Percentiles rank a stretch among this genome's conserved stretches.
These are phyloP conservation scores for Leptinotarsa juncta DNA, from an alignment of 2,888 invertebrate species.

Conservation along the genomic window DNA sequence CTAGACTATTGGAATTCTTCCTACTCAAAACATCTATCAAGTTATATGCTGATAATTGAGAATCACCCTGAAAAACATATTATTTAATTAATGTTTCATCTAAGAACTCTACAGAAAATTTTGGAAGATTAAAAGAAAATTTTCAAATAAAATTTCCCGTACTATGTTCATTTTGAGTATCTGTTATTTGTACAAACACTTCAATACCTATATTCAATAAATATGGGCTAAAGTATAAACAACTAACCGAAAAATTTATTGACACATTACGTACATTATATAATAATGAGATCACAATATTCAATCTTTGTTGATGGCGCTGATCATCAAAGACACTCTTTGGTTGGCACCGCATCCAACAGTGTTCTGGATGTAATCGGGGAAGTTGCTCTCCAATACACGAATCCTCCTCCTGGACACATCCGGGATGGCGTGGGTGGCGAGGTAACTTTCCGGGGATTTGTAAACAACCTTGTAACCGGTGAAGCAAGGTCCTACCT, in stretches of 20 bases:
- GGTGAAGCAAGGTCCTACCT: slow-evolving; percentile 66
- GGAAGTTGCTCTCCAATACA: slow-evolving; percentile 74
- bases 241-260: slow-evolving; percentile 12
- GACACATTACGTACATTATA: slow-evolving; percentile 24
- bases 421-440: slow-evolving; percentile 71
- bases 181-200: too few species aligned
- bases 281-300: slow-evolving; percentile 28
- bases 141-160: too few species aligned
- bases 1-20: too few species aligned
- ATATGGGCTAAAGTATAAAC: not conserved
- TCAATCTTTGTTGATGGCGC: slow-evolving; percentile 37
- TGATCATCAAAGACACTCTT: slow-evolving; percentile 61
- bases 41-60: too few species aligned
- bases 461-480: slow-evolving; percentile 69
- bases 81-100: too few species aligned
- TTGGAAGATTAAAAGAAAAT: too few species aligned
- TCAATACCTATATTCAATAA: slow-evolving; percentile 7
- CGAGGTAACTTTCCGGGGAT: slow-evolving; percentile 68
- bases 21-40: too few species aligned
- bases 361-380: slow-evolving; percentile 72
- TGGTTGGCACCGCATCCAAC: slow-evolving; percentile 74
- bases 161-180: too few species aligned
- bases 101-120: too few species aligned
- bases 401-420: slow-evolving; percentile 70
- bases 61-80: too few species aligned